Conservation (phyloP, 2,113 vertebrate species). For the Suricata suricatta region DNA sequence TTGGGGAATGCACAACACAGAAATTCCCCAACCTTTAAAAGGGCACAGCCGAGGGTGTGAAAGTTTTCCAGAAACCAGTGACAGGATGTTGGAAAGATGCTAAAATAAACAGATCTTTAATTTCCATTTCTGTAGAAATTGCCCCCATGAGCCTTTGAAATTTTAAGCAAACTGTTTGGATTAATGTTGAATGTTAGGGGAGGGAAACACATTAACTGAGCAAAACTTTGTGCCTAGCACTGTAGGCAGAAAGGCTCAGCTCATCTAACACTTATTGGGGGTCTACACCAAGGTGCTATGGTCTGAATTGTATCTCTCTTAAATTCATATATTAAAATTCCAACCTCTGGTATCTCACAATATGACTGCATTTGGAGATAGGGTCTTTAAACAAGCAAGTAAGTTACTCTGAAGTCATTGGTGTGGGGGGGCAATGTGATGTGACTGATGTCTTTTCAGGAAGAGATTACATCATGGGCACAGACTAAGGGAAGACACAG, state of each 20-base stretch:
- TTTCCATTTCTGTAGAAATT: slow-evolving; percentile 24
- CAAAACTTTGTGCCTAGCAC: neutral
- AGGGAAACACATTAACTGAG: neutral
- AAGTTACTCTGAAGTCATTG: neutral
- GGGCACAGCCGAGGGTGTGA: neutral
- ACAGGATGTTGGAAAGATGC: neutral
- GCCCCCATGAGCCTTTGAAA: neutral
- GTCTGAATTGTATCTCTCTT: neutral
- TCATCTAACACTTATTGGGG: neutral
- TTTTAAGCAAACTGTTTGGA: neutral
- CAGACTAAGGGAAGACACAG: neutral
- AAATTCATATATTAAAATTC: neutral
- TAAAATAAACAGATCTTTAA: slow-evolving; percentile 47
- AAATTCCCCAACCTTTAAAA: neutral
- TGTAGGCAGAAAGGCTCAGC: neutral
- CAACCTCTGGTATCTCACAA: neutral
- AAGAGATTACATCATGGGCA: neutral
- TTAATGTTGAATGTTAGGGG: neutral
- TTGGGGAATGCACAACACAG: neutral
- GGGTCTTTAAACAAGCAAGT: neutral
- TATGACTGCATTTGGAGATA: neutral
- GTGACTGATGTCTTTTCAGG: neutral
- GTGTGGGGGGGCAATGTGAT: neutral
- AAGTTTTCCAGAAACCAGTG: neutral
- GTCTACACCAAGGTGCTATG: neutral